A percentile compares a stretch with the other conserved stretches of the same genome.
Evolutionary conservation across 1,140 invertebrate genomes (phyloP).

Genomic region (Eupeodes corollae): DNA sequence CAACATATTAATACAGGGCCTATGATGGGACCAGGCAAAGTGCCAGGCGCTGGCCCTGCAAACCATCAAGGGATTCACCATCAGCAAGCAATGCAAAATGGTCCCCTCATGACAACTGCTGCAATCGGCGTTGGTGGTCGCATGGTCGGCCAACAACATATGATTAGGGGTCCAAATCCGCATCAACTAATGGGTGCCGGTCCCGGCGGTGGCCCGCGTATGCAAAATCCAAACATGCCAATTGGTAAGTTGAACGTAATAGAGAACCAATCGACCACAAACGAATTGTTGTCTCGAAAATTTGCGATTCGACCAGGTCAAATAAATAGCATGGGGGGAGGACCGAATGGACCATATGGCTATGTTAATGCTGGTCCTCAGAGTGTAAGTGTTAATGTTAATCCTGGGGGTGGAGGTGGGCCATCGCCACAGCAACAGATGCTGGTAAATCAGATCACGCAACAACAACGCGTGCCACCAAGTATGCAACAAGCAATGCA

Average conservation of each 20-base stretch:
- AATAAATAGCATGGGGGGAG: conserved; percentile 27
- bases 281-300: conserved; percentile 4
- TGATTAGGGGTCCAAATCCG: conserved; percentile 23
- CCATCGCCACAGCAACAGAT: conserved; percentile 28
- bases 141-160: conserved; percentile 45
- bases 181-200: conserved; percentile 24
- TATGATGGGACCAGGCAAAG: conserved; percentile 41
- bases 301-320: conserved; percentile 16
- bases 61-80: conserved; percentile 35
- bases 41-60: conserved; percentile 16
- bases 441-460: conserved; percentile 35
- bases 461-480: conserved; percentile 43
- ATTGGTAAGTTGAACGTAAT: conserved; percentile 20
- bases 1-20: conserved; percentile 49
- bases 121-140: conserved; percentile 20
- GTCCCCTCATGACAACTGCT: conserved; percentile 45
- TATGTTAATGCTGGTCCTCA: conserved; percentile 9
- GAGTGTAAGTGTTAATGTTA: conserved; percentile 12
- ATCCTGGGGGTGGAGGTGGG: conserved; percentile 18
- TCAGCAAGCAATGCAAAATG: conserved; percentile 48
- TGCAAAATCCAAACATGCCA: conserved; percentile 38
- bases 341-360: conserved; percentile 26
- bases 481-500: conserved; percentile 40
- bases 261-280: background rate
- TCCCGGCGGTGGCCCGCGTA: conserved; percentile 32